Evolutionary conservation across 2,797 vertebrate genomes (phyloP).

Genomic region (Cetoscarus ocellatus): DNA sequence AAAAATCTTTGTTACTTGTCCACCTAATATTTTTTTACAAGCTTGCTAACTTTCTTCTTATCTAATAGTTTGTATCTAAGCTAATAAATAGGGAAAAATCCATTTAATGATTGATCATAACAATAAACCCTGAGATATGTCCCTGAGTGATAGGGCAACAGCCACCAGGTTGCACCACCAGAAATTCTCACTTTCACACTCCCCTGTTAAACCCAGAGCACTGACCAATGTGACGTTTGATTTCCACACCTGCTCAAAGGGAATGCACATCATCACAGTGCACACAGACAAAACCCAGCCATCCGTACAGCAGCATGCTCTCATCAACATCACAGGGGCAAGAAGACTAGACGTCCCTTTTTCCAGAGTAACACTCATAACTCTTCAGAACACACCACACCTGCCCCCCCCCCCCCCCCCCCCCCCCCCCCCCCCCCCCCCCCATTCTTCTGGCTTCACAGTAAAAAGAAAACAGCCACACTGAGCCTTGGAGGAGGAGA

Average conservation of each 20-base stretch:
- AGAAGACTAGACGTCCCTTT: constrained; percentile 19
- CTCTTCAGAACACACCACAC: constrained; percentile 7
- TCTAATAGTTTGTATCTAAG: too few relatives aligned
- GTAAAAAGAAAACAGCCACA: constrained; percentile 30
- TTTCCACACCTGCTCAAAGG: constrained; percentile 22
- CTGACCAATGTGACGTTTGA: constrained; percentile 4
- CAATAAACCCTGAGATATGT: background rate
- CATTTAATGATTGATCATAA: background rate
- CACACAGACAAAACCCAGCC: constrained; percentile 13
- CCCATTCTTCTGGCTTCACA: constrained; percentile 5
- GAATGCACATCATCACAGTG: background rate
- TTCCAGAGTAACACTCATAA: constrained; percentile 33
- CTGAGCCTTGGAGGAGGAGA: constrained; percentile 51
- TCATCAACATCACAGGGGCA: constrained; percentile 23
- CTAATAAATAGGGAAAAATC: too few relatives aligned
- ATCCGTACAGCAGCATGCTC: background rate
- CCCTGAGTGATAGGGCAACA: background rate
- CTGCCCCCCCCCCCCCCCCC: background rate
- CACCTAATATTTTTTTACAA: too few relatives aligned
- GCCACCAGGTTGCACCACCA: background rate
- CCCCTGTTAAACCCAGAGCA: background rate
- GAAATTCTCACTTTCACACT: background rate
- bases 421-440: background rate
- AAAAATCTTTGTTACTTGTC: too few relatives aligned
- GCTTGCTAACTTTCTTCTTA: too few relatives aligned